Conservation (phyloP, 2,113 vertebrate genomes). For the Atlantisia rogersi region DNA sequence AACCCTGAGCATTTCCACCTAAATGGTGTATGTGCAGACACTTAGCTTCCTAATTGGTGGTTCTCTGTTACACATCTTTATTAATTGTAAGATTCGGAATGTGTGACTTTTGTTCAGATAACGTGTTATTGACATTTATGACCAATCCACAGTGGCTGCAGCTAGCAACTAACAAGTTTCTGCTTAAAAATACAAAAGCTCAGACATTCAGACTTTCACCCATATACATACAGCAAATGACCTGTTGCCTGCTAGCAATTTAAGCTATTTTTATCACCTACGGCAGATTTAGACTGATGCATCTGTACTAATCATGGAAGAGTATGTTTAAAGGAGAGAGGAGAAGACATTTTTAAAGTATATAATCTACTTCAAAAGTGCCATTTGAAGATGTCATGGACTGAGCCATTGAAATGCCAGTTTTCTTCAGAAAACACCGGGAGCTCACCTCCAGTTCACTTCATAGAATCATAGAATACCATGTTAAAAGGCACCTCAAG, state of each 20-base stretch:
- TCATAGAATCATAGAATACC: no score
- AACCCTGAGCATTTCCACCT: neutral
- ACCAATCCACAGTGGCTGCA: neutral
- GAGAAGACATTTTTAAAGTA: neutral
- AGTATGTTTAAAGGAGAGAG: neutral
- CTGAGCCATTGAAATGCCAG: neutral
- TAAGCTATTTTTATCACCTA: neutral
- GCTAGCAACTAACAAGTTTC: neutral
- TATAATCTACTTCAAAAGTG: neutral
- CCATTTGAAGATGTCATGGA: neutral
- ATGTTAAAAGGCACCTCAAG: no score
- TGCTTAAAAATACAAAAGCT: neutral
- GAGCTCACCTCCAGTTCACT: neutral
- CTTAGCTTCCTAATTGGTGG: neutral
- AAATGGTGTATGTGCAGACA: neutral
- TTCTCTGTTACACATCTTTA: neutral
- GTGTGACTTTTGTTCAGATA: neutral
- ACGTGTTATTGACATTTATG: neutral
- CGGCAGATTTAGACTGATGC: neutral
- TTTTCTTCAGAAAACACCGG: neutral
- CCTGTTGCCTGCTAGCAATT: neutral
- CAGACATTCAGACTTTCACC: neutral
- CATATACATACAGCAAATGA: neutral
- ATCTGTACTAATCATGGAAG: neutral
- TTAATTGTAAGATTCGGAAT: neutral